These are phyloP conservation scores for Oreochromis grahami DNA, from an alignment of 2,797 vertebrate species.

Conservation along the genomic window DNA sequence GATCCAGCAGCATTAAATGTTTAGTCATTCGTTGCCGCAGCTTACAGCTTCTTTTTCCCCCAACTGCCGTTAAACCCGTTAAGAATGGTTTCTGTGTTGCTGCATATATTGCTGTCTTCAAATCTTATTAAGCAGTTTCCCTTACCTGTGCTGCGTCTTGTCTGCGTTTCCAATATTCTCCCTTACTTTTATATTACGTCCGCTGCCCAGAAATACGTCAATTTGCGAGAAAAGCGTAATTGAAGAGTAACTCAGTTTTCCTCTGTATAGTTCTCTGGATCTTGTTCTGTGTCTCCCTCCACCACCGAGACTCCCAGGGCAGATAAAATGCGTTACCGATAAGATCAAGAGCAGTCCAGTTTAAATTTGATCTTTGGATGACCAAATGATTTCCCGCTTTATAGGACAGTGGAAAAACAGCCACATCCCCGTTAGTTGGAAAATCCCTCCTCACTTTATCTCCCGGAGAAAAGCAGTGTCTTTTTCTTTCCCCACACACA, in stretches of 20 bases:
- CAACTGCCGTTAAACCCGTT: background rate
- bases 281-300: constrained; percentile 23
- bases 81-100: background rate
- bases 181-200: constrained; percentile 27
- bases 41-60: background rate
- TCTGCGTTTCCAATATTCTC: constrained; percentile 11
- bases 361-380: constrained; percentile 16
- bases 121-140: background rate
- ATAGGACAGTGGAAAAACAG: constrained; percentile 20
- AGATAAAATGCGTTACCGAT: constrained; percentile 15
- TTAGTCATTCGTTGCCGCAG: background rate
- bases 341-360: constrained; percentile 40
- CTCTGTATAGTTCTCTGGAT: constrained; percentile 28
- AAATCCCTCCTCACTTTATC: constrained; percentile 48
- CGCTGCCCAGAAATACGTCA: constrained; percentile 7
- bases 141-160: constrained; percentile 46
- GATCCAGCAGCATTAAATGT: background rate
- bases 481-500: background rate
- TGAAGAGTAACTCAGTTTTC: constrained; percentile 35
- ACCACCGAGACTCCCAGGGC: background rate
- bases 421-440: constrained; percentile 57
- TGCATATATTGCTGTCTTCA: background rate
- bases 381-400: background rate
- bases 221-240: constrained; percentile 27
- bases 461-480: background rate